Percentiles rank a stretch among this genome's conserved stretches.
Evolutionary conservation across 2,888 invertebrate genomes (phyloP).

Genomic region (Lasioglossum figueresi): DNA sequence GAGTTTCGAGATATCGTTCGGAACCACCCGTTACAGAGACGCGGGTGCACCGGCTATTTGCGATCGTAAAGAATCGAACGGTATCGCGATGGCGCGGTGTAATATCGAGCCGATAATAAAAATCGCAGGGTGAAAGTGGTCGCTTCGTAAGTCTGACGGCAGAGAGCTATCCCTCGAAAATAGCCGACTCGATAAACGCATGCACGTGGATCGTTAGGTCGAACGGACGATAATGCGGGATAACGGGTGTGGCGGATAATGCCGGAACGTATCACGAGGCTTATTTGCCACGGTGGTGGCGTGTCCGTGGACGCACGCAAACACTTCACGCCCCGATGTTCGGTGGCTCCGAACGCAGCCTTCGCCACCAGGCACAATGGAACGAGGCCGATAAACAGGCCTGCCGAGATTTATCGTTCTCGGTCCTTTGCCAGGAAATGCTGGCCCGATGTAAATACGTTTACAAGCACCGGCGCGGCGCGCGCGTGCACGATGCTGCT

Average conservation of each 20-base stretch:
- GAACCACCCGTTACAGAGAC: background rate
- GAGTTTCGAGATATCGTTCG: background rate
- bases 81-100: slow-evolving; percentile 20
- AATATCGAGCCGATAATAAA: slow-evolving; percentile 38
- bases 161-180: slow-evolving; percentile 35
- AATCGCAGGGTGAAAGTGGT: slow-evolving; percentile 30
- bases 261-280: slow-evolving; percentile 60
- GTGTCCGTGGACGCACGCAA: slow-evolving; percentile 49
- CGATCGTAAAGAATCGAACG: slow-evolving; percentile 35
- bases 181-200: slow-evolving; percentile 46
- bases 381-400: slow-evolving; percentile 60
- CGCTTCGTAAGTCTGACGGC: slow-evolving; percentile 26
- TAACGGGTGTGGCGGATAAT: slow-evolving; percentile 62
- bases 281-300: slow-evolving; percentile 57
- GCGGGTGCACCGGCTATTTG: background rate
- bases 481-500: background rate
- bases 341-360: slow-evolving; percentile 41
- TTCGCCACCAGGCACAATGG: slow-evolving; percentile 60
- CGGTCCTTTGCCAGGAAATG: slow-evolving; percentile 54
- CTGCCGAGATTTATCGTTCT: slow-evolving; percentile 56
- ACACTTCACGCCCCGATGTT: slow-evolving; percentile 51
- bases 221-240: slow-evolving; percentile 57
- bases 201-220: slow-evolving; percentile 57
- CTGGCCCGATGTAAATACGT: slow-evolving; percentile 43
- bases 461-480: slow-evolving; percentile 1